A percentile compares a stretch with the other conserved stretches of the same genome.
Evolutionary conservation across 2,113 vertebrate genomes (phyloP).

Genomic region (Cranoglanis bouderius): DNA sequence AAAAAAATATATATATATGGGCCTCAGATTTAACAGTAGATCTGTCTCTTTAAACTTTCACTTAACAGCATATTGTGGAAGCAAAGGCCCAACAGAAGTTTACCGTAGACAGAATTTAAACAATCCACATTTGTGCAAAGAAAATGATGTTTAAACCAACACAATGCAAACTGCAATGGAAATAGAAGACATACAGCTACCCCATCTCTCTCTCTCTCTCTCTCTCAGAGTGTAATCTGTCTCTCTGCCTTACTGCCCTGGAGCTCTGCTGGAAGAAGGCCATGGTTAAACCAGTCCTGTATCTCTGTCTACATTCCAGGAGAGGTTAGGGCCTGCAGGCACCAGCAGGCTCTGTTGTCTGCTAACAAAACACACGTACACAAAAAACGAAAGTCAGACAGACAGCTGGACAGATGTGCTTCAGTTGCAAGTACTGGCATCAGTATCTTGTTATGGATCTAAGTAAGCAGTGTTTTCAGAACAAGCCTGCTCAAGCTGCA

Average conservation of each 20-base stretch:
- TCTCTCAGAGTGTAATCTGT: background rate
- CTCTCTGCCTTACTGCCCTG: conserved; percentile 35
- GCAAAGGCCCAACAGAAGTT: background rate
- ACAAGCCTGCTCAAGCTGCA: conserved; percentile 8
- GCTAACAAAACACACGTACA: conserved; percentile 45
- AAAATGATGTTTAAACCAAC: background rate
- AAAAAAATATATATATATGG: background rate
- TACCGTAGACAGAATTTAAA: too few relatives aligned
- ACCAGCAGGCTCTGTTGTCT: conserved; percentile 42
- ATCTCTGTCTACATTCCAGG: conserved; percentile 50
- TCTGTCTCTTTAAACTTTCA: background rate
- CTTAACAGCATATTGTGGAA: background rate
- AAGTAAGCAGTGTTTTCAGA: background rate
- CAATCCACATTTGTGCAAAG: background rate
- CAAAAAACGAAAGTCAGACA: conserved; percentile 37
- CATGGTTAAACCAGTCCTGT: conserved; percentile 38
- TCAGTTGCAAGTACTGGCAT: conserved; percentile 17
- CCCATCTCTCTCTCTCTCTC: too few relatives aligned
- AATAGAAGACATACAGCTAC: background rate
- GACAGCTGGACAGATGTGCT: conserved; percentile 4
- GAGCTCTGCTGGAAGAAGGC: conserved; percentile 42
- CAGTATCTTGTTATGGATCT: conserved; percentile 12
- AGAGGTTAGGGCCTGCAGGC: conserved; percentile 42
- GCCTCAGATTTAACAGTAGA: background rate
- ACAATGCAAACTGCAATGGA: background rate